Evolutionary conservation across 2,797 vertebrate species (phyloP).

Genomic region (Pangasius krempfi): DNA sequence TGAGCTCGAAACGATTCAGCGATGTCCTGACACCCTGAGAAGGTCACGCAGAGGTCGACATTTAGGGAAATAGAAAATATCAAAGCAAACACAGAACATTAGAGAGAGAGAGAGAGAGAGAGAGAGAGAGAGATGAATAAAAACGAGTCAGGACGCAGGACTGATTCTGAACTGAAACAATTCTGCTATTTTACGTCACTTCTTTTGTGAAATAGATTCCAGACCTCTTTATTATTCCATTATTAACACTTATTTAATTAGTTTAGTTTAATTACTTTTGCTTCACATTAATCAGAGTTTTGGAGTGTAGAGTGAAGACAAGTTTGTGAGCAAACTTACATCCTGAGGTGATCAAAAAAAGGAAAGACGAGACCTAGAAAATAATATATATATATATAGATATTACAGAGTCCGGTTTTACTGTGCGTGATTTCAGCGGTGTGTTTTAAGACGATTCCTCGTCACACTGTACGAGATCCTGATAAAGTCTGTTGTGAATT

Average conservation of each 20-base stretch:
- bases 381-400: no score
- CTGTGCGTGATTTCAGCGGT: no score
- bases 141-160: no score
- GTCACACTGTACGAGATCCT: no score
- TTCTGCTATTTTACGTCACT: background rate
- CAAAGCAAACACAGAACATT: background rate
- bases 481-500: no score
- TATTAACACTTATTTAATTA: background rate
- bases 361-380: no score
- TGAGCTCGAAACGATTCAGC: constrained; percentile 94
- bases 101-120: background rate
- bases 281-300: background rate
- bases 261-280: background rate
- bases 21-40: constrained; percentile 90
- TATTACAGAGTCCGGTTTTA: no score
- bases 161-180: background rate
- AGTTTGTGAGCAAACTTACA: no score
- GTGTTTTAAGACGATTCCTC: background rate
- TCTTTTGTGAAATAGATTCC: background rate
- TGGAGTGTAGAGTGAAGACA: background rate
- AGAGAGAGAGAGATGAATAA: background rate
- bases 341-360: no score
- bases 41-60: constrained; percentile 5
- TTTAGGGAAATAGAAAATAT: background rate
- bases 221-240: background rate